Evolutionary conservation across 2,797 vertebrate species (phyloP).

Genomic region (Coracias cyanogaster): DNA sequence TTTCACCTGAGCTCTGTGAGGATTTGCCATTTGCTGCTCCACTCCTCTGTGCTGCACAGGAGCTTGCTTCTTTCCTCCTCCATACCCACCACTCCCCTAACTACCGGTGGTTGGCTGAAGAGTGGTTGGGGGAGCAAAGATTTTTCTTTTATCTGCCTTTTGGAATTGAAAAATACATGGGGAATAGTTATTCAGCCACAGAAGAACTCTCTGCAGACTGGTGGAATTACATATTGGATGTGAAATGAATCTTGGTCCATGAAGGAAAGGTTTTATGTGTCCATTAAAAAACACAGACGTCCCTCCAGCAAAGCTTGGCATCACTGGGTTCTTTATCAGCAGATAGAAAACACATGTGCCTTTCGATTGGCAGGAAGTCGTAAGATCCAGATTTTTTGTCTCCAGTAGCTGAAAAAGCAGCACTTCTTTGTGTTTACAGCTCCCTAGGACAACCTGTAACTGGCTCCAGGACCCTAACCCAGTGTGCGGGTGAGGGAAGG

Average conservation of each 20-base stretch:
- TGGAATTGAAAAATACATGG: neutral
- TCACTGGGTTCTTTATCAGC: slow-evolving; percentile 54
- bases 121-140: neutral
- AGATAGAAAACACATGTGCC: slow-evolving; percentile 67
- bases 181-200: slow-evolving; percentile 1
- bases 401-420: slow-evolving; percentile 31
- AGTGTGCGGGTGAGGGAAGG: neutral
- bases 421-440: slow-evolving; percentile 22
- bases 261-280: slow-evolving; percentile 39
- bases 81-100: neutral
- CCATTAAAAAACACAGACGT: slow-evolving; percentile 41
- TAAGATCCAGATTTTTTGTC: neutral
- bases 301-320: slow-evolving; percentile 16
- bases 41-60: neutral
- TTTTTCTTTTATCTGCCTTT: neutral
- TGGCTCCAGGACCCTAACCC: neutral
- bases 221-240: slow-evolving; percentile 19
- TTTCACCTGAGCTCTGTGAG: neutral
- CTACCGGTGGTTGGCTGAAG: neutral
- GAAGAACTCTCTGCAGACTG: slow-evolving; percentile 32
- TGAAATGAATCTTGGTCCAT: neutral
- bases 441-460: neutral
- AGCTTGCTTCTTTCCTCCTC: neutral
- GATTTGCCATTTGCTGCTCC: neutral
- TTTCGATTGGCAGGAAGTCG: slow-evolving; percentile 41